Evolutionary conservation across 1,140 invertebrate genomes (phyloP).

Genomic region (Colletes latitarsis): DNA sequence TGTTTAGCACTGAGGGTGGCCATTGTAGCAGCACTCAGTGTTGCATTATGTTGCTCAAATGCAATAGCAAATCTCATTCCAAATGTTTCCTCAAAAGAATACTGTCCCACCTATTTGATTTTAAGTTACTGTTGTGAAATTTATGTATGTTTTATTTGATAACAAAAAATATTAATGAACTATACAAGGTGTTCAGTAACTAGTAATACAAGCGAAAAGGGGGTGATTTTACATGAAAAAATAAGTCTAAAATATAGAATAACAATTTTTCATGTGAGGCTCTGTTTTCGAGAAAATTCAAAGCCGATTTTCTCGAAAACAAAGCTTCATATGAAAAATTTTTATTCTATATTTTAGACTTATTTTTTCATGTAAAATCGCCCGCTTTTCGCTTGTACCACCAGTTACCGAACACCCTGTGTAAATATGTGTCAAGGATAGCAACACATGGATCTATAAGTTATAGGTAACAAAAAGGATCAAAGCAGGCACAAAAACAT

Average conservation of each 20-base stretch:
- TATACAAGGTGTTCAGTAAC: no score
- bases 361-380: no score
- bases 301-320: no score
- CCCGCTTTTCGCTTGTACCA: no score
- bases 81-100: constrained; percentile 99
- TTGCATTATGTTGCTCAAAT: constrained; percentile 95
- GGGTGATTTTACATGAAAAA: no score
- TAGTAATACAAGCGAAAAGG: neutral
- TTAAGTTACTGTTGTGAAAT: neutral
- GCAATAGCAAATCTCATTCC: constrained; percentile 93
- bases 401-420: no score
- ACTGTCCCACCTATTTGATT: constrained; percentile 89
- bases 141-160: neutral
- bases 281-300: no score
- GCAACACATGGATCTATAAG: neutral
- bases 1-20: constrained; percentile 87
- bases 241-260: no score
- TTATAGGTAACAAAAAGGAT: neutral
- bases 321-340: no score
- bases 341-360: no score
- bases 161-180: no score
- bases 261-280: no score
- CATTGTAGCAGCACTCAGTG: constrained; percentile 89
- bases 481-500: neutral
- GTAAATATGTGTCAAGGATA: neutral